Base-by-base conservation (phyloP, 2,113 vertebrate genomes). In the Illadopsis cleaveri region DNA sequence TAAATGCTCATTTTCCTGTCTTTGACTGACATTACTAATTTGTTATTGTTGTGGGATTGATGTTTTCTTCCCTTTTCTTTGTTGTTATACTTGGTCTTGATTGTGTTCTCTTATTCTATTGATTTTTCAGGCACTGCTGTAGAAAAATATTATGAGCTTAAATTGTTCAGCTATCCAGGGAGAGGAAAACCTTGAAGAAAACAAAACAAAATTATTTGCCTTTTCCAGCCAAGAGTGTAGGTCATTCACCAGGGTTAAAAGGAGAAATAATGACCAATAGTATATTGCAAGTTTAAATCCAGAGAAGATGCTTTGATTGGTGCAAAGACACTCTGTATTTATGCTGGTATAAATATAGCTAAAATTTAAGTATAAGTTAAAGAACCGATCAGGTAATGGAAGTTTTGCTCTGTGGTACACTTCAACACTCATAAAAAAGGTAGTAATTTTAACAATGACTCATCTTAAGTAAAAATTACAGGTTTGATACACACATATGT, bases 91-190 rank as follows among this genome's bases (percentile, higher is more conserved):
- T 53, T 92, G 82, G 27, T 81, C 72, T 89, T 89, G 61, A 94
- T 87, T 70, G 33, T 82, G 35, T 93, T 96, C 73, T 94, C 48
- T 94, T 92, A 88, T 53, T 82, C 40, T 91, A 69, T 87, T 72
- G 66, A 88, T 95, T 94, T 97, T 95, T 71, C 68, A 94, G 90
- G 22, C 83, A 65, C 70, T 77, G 60, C 27, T 50, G 48, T 71
- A 85, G 69, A 64, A 96, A 91, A 86, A 84, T 93, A 53, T 77
- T 60, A 84, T 87, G 23, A 75, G 57, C 38, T 94, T 92, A 89
- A 86, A 84, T 70, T 90, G 48, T 75, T 93, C 65, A 94, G 38
- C 70, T 96, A 33, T 68, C 60, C 38, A 78, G 54, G 48, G 38
- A 53, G n/a, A 44, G 57, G 21, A 38, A 77, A 89, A 78, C 15